A percentile compares a stretch with the other conserved stretches of the same genome.
Evolutionary conservation across 2,113 vertebrate genomes (phyloP).

Genomic region (Malurus alboscapulatus): DNA sequence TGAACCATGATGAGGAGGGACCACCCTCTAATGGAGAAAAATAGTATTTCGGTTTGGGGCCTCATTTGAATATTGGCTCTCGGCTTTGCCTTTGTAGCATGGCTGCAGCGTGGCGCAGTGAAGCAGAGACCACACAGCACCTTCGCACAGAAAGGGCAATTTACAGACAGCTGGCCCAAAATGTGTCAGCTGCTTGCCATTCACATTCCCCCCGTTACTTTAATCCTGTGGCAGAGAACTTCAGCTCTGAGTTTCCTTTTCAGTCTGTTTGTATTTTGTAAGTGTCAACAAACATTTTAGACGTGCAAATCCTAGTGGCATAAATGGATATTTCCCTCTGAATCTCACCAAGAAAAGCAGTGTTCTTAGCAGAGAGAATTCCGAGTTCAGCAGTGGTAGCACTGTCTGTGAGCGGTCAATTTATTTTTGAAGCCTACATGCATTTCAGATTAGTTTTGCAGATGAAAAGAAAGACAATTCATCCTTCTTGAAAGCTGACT

Average conservation of each 20-base stretch:
- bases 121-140: background rate
- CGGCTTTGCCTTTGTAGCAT: slow-evolving; percentile 7
- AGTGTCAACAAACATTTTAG: background rate
- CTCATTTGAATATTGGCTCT: slow-evolving; percentile 35
- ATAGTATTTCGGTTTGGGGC: background rate
- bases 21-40: slow-evolving; percentile 54
- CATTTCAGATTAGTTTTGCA: slow-evolving; percentile 10
- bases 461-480: background rate
- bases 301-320: background rate
- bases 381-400: background rate
- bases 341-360: background rate
- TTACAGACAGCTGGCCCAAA: slow-evolving; percentile 32
- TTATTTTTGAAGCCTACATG: background rate
- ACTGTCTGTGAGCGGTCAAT: background rate
- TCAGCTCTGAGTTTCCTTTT: background rate
- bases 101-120: background rate
- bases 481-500: background rate
- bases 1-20: slow-evolving; percentile 37
- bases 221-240: background rate
- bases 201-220: background rate
- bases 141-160: slow-evolving; percentile 1
- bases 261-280: background rate
- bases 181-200: background rate
- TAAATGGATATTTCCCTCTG: background rate
- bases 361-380: background rate